Evolutionary conservation across 1,140 invertebrate genomes (phyloP).

Genomic region (Drosophila paulistorum): DNA sequence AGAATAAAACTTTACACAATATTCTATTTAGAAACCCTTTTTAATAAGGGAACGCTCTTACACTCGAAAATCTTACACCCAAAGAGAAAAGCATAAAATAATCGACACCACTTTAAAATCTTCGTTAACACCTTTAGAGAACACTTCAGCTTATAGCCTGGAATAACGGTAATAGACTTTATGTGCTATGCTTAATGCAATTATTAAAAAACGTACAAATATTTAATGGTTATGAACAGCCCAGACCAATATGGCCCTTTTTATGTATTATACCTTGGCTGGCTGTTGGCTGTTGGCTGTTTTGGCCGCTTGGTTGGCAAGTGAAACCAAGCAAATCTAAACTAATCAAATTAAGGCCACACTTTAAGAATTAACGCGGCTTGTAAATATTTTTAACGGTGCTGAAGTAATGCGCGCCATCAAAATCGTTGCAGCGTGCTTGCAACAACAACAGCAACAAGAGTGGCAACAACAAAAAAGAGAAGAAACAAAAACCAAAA

Average conservation of each 20-base stretch:
- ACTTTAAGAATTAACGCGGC: conserved; percentile 80
- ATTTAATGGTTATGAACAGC: neutral
- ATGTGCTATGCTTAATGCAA: neutral
- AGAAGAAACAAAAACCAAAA: conserved; percentile 35
- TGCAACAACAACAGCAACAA: conserved; percentile 36
- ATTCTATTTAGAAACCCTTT: no score
- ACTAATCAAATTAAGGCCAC: conserved; percentile 80
- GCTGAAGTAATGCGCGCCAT: conserved; percentile 76
- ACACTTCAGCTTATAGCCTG: no score
- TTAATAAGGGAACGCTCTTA: no score
- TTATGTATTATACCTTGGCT: conserved; percentile 18
- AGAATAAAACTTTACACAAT: no score
- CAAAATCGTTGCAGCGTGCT: conserved; percentile 74
- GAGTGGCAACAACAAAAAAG: conserved; percentile 28
- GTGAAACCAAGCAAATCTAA: conserved; percentile 63
- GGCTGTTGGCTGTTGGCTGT: no score
- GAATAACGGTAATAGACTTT: neutral
- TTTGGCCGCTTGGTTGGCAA: conserved; percentile 37
- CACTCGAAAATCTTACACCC: no score
- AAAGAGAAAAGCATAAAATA: no score
- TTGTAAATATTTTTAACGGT: conserved; percentile 80
- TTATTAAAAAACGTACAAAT: conserved; percentile 10
- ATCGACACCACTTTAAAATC: no score
- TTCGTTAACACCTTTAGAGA: no score
- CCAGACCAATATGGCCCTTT: conserved; percentile 26